Evolutionary conservation across 2,113 vertebrate species (phyloP), one percentile per base, ranked within the genome.

Genomic region (Dasyornis broadbenti): DNA sequence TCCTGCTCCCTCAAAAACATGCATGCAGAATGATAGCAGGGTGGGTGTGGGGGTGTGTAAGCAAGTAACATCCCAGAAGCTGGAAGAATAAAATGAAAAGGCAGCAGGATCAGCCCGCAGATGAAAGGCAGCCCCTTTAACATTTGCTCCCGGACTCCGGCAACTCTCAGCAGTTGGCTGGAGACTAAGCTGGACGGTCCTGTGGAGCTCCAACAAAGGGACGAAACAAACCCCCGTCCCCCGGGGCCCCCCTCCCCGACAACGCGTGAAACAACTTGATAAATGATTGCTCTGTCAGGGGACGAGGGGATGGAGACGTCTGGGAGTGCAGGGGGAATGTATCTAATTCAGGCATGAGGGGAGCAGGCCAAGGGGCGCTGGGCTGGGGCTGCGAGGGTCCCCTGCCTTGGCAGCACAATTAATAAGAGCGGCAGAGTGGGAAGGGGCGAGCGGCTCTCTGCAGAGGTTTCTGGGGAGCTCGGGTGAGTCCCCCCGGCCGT

Each of bases 81-180:
- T 97, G 85, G 85, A 94, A 96, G 94, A 96, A 97, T 96, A 96
- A 97, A 96, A 97, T 97, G 92, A 97, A 98, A 97, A 97, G 95
- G 96, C 95, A 96, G 95, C 85, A 96, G 94, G 94, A 97, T 96
- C 97, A 96, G 95, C 92, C 91, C 12, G 47, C 75, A 97, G 97
- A 98, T 98, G 97, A 98, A 98, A 98, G 98, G 96, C 94, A 79
- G 93, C 96, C 96, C 97, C 97, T 98, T 97, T 97, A 98, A 97
- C 97, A 97, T 93, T 98, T 96, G 97, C 96, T 98, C 97, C 95
- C 76, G 84, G 95, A 97, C 97, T 97, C 97, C 91, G 79, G 97
- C 97, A 96, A 97, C 96, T 98, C 98, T 98, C 98, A 98, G 98
- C 98, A 98, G 98, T 98, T 98, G 98, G 97, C 97, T 98, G 98